These are phyloP conservation scores for Drosophila athabasca DNA, from an alignment of 1,140 invertebrate species.

Conservation along the genomic window DNA sequence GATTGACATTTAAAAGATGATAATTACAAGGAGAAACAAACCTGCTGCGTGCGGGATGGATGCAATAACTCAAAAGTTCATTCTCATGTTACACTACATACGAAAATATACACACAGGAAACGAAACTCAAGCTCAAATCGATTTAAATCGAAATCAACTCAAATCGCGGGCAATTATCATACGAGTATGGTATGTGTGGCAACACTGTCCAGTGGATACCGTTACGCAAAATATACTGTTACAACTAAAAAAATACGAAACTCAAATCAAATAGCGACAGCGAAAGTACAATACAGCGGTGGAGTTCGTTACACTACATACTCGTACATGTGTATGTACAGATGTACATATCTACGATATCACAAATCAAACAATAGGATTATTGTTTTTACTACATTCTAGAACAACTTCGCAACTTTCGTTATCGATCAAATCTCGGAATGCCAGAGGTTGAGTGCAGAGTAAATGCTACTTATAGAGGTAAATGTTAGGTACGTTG, in stretches of 20 bases:
- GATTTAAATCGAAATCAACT: not conserved
- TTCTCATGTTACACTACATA: conserved; percentile 20
- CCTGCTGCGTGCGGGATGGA: conserved; percentile 31
- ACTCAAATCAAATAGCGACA: not conserved
- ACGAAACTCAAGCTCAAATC: conserved; percentile 2
- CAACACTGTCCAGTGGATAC: not conserved
- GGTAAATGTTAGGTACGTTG: too few relatives aligned
- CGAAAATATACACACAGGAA: conserved; percentile 23
- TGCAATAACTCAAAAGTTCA: conserved; percentile 37
- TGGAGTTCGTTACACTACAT: conserved; percentile 2
- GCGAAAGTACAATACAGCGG: not conserved
- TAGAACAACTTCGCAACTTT: conserved; percentile 4
- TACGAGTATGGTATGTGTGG: not conserved
- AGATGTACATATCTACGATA: not conserved
- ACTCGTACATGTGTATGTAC: conserved; percentile 12
- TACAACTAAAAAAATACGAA: conserved; percentile 10
- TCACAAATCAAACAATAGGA: conserved; percentile 4
- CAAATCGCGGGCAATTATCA: conserved; percentile 5
- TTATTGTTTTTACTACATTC: not conserved
- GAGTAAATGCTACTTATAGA: not conserved
- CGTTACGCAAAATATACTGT: conserved; percentile 14
- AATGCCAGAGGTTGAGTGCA: not conserved
- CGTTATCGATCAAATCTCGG: not conserved
- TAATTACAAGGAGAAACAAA: conserved; percentile 28
- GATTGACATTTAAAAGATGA: not conserved